Percentiles rank a stretch among this genome's conserved stretches.
Conservation (phyloP, 2,888 invertebrate genomes). For the Acleris holmiana region DNA sequence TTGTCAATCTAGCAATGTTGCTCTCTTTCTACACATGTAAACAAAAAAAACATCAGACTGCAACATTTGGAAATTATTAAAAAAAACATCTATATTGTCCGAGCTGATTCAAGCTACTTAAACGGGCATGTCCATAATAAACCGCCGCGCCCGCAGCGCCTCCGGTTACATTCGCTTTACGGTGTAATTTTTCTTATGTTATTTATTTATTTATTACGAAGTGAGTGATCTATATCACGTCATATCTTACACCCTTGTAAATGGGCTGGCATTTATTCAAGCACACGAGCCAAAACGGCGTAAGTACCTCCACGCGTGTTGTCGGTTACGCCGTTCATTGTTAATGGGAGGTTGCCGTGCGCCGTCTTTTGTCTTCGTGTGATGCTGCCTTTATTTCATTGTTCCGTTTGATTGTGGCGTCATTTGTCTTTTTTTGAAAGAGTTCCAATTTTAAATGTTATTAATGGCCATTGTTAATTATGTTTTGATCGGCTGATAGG, state of each 20-base stretch:
- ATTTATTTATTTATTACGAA: constrained; percentile 84
- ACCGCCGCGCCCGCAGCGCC: constrained; percentile 62
- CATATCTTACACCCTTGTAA: constrained; percentile 84
- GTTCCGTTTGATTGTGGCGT: constrained; percentile 45
- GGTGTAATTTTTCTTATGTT: constrained; percentile 84
- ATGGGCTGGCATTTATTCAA: constrained; percentile 78
- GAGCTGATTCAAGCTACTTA: not conserved
- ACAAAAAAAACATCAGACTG: too few species aligned
- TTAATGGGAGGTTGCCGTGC: constrained; percentile 24
- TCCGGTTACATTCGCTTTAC: constrained; percentile 84
- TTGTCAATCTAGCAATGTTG: too few species aligned
- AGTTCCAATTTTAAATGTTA: constrained; percentile 40
- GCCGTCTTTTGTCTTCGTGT: constrained; percentile 52
- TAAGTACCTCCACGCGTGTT: constrained; percentile 1
- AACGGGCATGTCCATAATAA: constrained; percentile 54
- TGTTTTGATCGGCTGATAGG: constrained; percentile 22
- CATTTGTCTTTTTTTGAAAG: constrained; percentile 36
- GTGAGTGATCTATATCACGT: constrained; percentile 84
- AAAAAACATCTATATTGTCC: too few species aligned
- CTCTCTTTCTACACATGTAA: too few species aligned
- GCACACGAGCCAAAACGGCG: constrained; percentile 42
- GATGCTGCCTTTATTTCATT: constrained; percentile 49
- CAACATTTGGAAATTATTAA: too few species aligned
- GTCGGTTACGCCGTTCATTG: constrained; percentile 7
- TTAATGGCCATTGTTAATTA: constrained; percentile 29